Evolutionary conservation across 2,113 vertebrate species (phyloP).

Genomic region (Lycaon pictus): DNA sequence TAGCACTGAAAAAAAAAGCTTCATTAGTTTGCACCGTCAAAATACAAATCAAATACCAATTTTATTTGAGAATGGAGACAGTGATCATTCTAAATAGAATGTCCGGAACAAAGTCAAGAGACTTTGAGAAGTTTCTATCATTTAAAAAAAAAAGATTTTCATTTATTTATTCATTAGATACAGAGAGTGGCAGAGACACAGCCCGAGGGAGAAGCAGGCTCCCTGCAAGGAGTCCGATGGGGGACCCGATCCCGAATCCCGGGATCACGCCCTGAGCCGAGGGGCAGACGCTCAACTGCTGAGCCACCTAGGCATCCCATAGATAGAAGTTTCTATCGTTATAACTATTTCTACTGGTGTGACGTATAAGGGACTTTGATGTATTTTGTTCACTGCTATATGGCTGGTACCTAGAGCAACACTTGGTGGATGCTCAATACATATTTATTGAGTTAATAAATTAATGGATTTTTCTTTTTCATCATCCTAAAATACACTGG

Average conservation of each 20-base stretch:
- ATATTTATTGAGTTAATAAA: conserved; percentile 1
- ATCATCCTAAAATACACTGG: conserved; percentile 42
- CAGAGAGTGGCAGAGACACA: too few relatives aligned
- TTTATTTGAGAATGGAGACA: conserved; percentile 56
- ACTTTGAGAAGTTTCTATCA: conserved; percentile 54
- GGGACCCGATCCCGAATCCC: too few relatives aligned
- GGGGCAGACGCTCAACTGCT: too few relatives aligned
- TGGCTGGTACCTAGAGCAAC: neutral
- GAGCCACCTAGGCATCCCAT: too few relatives aligned
- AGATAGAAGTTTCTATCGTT: conserved; percentile 47
- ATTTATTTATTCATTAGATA: too few relatives aligned
- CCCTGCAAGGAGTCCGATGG: too few relatives aligned
- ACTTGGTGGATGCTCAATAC: neutral
- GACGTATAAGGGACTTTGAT: neutral
- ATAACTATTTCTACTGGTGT: conserved; percentile 27
- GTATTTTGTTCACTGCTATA: conserved; percentile 10
- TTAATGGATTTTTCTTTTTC: conserved; percentile 49
- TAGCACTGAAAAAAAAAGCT: conserved; percentile 52
- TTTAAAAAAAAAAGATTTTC: too few relatives aligned
- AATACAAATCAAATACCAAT: conserved; percentile 64
- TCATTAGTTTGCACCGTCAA: conserved; percentile 46
- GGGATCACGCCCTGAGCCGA: too few relatives aligned
- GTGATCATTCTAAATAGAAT: conserved; percentile 46
- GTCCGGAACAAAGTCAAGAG: conserved; percentile 39
- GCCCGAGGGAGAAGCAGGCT: too few relatives aligned